These are phyloP conservation scores for Nettapus auritus DNA, from an alignment of 2,113 vertebrate species.

Conservation along the genomic window DNA sequence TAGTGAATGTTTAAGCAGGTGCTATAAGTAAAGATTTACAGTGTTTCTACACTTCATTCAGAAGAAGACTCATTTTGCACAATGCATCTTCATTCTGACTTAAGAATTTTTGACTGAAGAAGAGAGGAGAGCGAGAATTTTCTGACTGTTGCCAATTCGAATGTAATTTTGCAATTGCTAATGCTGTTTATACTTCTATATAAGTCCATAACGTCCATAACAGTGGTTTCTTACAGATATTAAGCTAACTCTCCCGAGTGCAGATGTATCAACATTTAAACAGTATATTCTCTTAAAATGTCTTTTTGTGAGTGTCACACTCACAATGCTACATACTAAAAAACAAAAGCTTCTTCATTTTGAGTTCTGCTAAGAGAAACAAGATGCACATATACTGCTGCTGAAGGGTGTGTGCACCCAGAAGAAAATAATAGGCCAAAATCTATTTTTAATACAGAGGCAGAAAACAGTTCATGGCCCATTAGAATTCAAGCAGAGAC, in stretches of 20 bases:
- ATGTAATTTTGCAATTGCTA: neutral
- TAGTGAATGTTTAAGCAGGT: neutral
- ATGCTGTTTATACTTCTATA: neutral
- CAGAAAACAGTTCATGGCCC: neutral
- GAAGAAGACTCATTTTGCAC: neutral
- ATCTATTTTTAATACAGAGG: slow-evolving; percentile 23
- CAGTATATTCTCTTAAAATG: neutral
- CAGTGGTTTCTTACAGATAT: neutral
- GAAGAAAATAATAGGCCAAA: slow-evolving; percentile 25
- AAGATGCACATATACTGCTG: neutral
- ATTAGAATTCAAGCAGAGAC: slow-evolving; percentile 1
- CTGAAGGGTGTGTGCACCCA: neutral
- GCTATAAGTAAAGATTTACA: neutral
- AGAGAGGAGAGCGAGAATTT: neutral
- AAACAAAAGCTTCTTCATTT: slow-evolving; percentile 8
- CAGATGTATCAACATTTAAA: neutral
- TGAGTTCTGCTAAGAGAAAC: neutral
- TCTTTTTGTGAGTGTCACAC: neutral
- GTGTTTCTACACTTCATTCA: neutral
- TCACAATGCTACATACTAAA: neutral
- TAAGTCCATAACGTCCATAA: neutral
- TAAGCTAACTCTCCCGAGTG: neutral
- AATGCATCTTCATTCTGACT: neutral
- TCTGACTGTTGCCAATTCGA: neutral
- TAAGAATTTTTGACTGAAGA: neutral